phyloP scores from a whole-genome alignment of 2,888 invertebrate genomes.

The Oscheius sp. region DNA sequence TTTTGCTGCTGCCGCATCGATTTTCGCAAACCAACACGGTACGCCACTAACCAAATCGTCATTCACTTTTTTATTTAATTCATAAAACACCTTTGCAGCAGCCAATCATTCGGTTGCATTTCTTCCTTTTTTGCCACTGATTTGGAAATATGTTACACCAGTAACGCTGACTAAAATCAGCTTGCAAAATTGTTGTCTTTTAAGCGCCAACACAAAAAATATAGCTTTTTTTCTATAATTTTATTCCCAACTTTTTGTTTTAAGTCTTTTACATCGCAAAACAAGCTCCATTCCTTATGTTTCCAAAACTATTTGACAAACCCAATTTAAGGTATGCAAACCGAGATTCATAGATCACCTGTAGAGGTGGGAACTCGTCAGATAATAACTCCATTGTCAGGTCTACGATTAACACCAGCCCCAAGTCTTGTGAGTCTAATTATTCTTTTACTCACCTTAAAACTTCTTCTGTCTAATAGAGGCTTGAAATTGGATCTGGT shows the following conservation, averaged over 20 bases:
- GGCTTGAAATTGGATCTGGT: too few relatives aligned
- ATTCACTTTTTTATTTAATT: conserved; percentile 1
- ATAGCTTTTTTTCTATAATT: too few relatives aligned
- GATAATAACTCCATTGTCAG: conserved; percentile 19
- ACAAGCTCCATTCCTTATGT: not conserved
- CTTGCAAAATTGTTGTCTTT: not conserved
- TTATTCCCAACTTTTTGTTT: not conserved
- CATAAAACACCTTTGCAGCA: too few relatives aligned
- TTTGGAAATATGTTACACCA: not conserved
- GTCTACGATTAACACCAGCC: conserved; percentile 18
- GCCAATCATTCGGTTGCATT: too few relatives aligned
- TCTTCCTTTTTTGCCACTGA: not conserved
- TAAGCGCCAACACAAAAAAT: not conserved
- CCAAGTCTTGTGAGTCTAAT: conserved; percentile 19
- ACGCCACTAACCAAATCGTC: conserved; percentile 17
- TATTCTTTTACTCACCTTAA: too few relatives aligned
- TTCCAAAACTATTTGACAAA: not conserved
- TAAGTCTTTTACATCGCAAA: not conserved
- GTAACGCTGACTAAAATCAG: not conserved
- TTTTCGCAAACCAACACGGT: conserved; percentile 29
- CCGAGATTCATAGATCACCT: conserved; percentile 8
- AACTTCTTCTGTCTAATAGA: too few relatives aligned
- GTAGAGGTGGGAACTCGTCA: conserved; percentile 11
- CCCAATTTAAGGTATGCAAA: conserved; percentile 16
- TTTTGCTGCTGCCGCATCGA: conserved; percentile 27